Evolutionary conservation across 2,797 vertebrate genomes (phyloP), one percentile per base, ranked within the genome.

Genomic region (Typhlichthys eigenmanni): DNA sequence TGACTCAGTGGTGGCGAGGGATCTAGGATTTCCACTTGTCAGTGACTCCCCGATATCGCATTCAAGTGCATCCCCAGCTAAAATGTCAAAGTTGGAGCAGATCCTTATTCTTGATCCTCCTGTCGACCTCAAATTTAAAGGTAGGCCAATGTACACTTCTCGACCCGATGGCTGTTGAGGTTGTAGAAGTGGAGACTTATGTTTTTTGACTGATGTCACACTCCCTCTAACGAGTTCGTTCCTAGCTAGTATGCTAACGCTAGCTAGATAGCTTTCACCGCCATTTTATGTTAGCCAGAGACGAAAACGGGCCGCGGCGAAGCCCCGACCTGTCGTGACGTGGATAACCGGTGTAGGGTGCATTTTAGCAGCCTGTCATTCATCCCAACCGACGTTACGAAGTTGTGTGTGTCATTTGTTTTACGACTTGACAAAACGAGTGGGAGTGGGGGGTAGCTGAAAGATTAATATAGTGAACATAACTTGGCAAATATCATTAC

Each of bases 81-180:
- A 93, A 81, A 95, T 96, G 93, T 94, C 93, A 69, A 96, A 95
- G 89, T 88, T 94, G 92, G 95, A 96, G 77, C 95, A 96, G 89
- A 45, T 96, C 69, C 90, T 96, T 60, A 52, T 95, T 38, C 94
- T 96, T 24, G 97, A 98, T 82, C 97, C 97, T 74, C 91, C 96
- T 62, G 88, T 73, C 83, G 97, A 98, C 90, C 97, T 98, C 87
- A 96, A 85, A 93, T 98, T 98, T 81, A 98, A 94, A 98, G 96
- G 97, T 97, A 91, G 86, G 91, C 69, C 55, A 32, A 12, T 13
- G 34, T 8, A 14, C 1, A 29, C 9, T n/a, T 32, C 9, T 17
- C 1, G 53, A 16, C 45, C 45, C 32, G 19, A 57, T 38, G 58
- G 64, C 16, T 13, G 1, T 17, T 49, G 17, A 29, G 43, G 34